These are phyloP conservation scores for Cassiopea xamachana DNA, from an alignment of 30 jellyfish, hydroid and myxozoan genomes.

Conservation along the genomic window DNA sequence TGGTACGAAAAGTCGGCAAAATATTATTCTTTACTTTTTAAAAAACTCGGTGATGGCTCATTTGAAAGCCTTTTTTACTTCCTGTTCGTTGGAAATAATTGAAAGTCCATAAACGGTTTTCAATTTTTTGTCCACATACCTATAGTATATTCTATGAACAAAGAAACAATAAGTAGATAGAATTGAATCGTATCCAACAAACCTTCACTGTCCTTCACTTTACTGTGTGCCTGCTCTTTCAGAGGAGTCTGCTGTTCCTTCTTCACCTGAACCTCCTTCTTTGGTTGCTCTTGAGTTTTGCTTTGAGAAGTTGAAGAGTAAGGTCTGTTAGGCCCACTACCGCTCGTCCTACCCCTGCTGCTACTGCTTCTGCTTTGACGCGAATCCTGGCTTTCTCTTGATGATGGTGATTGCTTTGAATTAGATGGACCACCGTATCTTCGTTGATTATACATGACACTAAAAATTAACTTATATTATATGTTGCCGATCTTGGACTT, in stretches of 20 bases:
- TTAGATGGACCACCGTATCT: constrained; percentile 32
- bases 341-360: not conserved
- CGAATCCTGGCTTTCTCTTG: constrained; percentile 29
- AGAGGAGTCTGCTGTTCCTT: not conserved
- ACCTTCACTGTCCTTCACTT: not conserved
- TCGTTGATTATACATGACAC: constrained; percentile 33
- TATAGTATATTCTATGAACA: too few relatives aligned
- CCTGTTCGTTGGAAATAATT: too few relatives aligned
- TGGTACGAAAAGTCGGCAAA: too few relatives aligned
- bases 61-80: too few relatives aligned
- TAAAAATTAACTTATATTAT: too few relatives aligned
- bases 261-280: not conserved
- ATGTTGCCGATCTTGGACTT: not conserved
- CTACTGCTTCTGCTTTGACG: constrained; percentile 15
- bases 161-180: too few relatives aligned
- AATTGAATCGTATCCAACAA: too few relatives aligned
- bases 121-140: too few relatives aligned
- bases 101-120: too few relatives aligned
- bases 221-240: not conserved
- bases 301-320: not conserved
- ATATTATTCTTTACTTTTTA: too few relatives aligned
- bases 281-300: constrained; percentile 3
- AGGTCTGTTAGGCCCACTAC: not conserved
- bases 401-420: not conserved
- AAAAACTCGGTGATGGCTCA: too few relatives aligned